Conservation (phyloP, 2,797 vertebrate species). For the Malurus splendens region DNA sequence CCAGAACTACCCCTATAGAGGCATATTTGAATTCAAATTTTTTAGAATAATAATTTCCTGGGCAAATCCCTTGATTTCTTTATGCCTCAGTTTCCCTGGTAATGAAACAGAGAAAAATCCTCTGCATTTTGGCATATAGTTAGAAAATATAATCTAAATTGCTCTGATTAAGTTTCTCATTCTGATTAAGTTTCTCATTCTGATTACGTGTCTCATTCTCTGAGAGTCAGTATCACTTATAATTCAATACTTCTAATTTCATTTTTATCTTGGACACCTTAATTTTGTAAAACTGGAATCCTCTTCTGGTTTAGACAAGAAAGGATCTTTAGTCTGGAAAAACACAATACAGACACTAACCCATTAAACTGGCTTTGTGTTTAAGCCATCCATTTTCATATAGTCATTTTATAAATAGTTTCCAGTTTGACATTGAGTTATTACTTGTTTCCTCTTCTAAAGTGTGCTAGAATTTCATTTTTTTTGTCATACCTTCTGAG, state of each 20-base stretch:
- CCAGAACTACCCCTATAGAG: neutral
- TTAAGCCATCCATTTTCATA: neutral
- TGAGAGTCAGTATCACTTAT: neutral
- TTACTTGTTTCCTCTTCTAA: neutral
- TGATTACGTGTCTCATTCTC: neutral
- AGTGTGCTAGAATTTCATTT: neutral
- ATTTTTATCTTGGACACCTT: neutral
- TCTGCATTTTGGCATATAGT: neutral
- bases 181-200: neutral
- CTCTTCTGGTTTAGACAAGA: neutral
- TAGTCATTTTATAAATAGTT: neutral
- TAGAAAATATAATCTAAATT: neutral
- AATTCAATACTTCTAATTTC: neutral
- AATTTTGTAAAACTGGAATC: neutral
- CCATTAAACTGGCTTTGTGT: neutral
- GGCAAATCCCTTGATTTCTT: neutral
- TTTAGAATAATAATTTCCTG: neutral
- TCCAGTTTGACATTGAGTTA: neutral
- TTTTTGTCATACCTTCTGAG: neutral
- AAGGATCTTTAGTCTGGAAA: neutral
- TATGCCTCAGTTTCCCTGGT: neutral
- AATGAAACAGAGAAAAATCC: neutral
- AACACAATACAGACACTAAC: neutral
- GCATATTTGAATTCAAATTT: neutral
- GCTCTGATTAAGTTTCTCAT: neutral